Percentiles rank a stretch among this genome's conserved stretches.
Evolutionary conservation across 2,888 invertebrate species (phyloP).

Genomic region (Boloria euphrosyne): DNA sequence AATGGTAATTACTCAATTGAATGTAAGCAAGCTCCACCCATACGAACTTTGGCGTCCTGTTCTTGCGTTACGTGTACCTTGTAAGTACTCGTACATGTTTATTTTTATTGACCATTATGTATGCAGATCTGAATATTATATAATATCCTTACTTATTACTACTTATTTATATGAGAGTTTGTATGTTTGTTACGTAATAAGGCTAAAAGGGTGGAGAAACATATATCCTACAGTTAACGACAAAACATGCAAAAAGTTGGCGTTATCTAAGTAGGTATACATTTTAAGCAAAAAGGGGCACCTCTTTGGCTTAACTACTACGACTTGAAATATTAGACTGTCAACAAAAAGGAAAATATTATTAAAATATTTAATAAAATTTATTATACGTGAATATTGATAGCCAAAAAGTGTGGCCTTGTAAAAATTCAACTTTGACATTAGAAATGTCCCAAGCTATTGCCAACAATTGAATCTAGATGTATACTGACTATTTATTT

Average conservation of each 20-base stretch:
- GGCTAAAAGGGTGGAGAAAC: too few species aligned
- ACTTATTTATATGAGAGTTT: too few species aligned
- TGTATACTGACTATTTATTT: not conserved
- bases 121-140: not conserved
- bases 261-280: too few species aligned
- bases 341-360: too few species aligned
- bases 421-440: conserved; percentile 57
- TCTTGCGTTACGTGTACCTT: conserved; percentile 20
- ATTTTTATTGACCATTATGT: not conserved
- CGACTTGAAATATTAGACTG: too few species aligned
- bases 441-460: not conserved
- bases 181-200: too few species aligned
- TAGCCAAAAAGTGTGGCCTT: conserved; percentile 41
- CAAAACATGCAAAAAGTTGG: too few species aligned
- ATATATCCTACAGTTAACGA: too few species aligned
- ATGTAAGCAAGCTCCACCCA: conserved; percentile 23
- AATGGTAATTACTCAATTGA: conserved; percentile 21
- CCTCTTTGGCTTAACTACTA: too few species aligned
- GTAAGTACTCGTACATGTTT: not conserved
- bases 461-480: not conserved
- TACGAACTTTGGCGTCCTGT: conserved; percentile 1
- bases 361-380: too few species aligned
- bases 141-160: not conserved
- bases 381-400: not conserved
- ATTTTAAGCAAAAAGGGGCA: not conserved